Evolutionary conservation across 2,113 vertebrate species (phyloP).

Genomic region (Actenoides hombroni): DNA sequence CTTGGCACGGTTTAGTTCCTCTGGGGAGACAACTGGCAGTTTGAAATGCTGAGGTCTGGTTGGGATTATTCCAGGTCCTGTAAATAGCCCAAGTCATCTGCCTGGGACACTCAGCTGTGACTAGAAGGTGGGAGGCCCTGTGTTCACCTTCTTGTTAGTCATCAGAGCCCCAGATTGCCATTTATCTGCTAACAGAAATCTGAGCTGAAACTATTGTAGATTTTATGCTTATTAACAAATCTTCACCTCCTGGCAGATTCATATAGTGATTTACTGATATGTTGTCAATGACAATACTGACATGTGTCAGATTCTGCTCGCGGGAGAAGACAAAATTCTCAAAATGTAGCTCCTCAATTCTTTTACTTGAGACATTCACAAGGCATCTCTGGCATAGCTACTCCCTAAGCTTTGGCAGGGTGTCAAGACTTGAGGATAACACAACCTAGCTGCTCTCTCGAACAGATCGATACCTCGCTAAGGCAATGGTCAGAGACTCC

Average conservation of each 20-base stretch:
- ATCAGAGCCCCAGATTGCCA: not conserved
- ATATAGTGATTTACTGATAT: not conserved
- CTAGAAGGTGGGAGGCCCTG: not conserved
- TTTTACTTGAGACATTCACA: not conserved
- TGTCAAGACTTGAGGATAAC: not conserved
- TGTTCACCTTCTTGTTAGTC: not conserved
- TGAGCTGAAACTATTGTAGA: not conserved
- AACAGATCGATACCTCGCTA: not conserved
- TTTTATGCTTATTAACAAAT: not conserved
- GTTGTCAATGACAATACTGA: not conserved
- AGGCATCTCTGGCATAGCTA: not conserved
- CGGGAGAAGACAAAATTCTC: not conserved
- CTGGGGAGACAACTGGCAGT: not conserved
- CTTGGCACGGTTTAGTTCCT: not conserved
- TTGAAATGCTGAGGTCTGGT: not conserved
- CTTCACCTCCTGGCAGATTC: not conserved
- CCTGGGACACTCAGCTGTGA: not conserved
- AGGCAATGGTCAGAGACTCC: not conserved
- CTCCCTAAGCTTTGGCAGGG: not conserved
- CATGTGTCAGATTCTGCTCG: not conserved
- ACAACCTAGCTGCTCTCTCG: not conserved
- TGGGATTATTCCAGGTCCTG: not conserved
- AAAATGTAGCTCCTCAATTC: not conserved
- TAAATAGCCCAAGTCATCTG: not conserved
- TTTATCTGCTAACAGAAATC: not conserved